phyloP scores from a whole-genome alignment of 2,797 vertebrate species.

The Microctenopoma steveboyesi region DNA sequence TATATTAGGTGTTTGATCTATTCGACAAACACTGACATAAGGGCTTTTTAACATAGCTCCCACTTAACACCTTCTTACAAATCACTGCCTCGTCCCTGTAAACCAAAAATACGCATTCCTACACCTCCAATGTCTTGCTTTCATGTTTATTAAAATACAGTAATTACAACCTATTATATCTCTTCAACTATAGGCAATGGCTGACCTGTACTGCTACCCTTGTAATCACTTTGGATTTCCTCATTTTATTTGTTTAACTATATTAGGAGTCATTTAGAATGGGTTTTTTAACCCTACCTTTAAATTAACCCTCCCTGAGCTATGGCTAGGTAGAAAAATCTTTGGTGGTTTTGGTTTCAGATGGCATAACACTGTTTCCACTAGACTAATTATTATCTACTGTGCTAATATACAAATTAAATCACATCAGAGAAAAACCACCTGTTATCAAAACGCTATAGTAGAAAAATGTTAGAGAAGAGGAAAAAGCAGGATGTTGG shows the following conservation, averaged over 20 bases:
- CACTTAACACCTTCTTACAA: constrained; percentile 35
- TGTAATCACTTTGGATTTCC: constrained; percentile 49
- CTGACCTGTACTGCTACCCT: constrained; percentile 48
- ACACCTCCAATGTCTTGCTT: constrained; percentile 19
- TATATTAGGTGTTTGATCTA: too few species aligned
- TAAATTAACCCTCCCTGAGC: neutral
- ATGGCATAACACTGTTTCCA: neutral
- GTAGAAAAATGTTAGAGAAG: too few species aligned
- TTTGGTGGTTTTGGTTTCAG: too few species aligned
- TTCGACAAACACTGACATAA: neutral
- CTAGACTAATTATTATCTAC: neutral
- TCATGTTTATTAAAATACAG: constrained; percentile 36
- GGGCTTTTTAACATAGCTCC: constrained; percentile 30
- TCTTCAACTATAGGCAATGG: constrained; percentile 24
- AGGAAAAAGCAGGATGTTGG: too few species aligned
- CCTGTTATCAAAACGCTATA: neutral
- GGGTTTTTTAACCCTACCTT: too few species aligned
- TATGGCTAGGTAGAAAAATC: neutral
- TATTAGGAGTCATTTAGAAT: constrained; percentile 20
- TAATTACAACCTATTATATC: constrained; percentile 18
- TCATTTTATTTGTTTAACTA: constrained; percentile 39
- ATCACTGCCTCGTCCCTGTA: constrained; percentile 17
- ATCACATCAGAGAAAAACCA: neutral
- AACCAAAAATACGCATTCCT: neutral
- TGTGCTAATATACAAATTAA: neutral